Conservation (phyloP, 2,113 vertebrate genomes). For the Caranx ignobilis region DNA sequence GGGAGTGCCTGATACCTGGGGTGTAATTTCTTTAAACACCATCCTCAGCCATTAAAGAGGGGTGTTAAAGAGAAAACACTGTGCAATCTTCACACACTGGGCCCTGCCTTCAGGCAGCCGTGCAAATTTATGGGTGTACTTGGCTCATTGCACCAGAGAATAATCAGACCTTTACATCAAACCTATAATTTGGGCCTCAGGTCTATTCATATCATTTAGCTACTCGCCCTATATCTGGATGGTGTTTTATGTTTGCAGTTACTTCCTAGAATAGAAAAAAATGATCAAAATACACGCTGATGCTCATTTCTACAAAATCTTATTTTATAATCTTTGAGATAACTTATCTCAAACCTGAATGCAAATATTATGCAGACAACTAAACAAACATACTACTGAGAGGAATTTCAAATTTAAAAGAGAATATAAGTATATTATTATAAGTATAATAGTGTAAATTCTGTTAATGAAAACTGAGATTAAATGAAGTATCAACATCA, state of each 20-base stretch:
- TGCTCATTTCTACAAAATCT: neutral
- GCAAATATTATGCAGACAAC: neutral
- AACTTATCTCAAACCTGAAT: neutral
- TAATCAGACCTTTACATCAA: conserved; percentile 79
- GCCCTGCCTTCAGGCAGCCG: conserved; percentile 62
- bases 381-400: neutral
- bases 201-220: conserved; percentile 51
- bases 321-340: neutral
- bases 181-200: conserved; percentile 59
- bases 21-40: conserved; percentile 80
- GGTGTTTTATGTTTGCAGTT: neutral
- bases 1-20: conserved; percentile 67
- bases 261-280: neutral
- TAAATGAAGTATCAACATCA: neutral
- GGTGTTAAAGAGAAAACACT: conserved; percentile 61
- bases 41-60: conserved; percentile 66
- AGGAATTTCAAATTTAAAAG: no score
- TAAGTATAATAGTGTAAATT: no score
- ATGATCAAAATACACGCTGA: neutral
- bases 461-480: no score
- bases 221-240: neutral
- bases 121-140: conserved; percentile 73
- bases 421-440: no score
- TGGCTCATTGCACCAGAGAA: conserved; percentile 70
- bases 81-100: conserved; percentile 45